Percentiles rank a stretch among this genome's conserved stretches.
These are phyloP conservation scores for Mus spretus DNA, from an alignment of 2,797 vertebrate genomes.

Conservation along the genomic window DNA sequence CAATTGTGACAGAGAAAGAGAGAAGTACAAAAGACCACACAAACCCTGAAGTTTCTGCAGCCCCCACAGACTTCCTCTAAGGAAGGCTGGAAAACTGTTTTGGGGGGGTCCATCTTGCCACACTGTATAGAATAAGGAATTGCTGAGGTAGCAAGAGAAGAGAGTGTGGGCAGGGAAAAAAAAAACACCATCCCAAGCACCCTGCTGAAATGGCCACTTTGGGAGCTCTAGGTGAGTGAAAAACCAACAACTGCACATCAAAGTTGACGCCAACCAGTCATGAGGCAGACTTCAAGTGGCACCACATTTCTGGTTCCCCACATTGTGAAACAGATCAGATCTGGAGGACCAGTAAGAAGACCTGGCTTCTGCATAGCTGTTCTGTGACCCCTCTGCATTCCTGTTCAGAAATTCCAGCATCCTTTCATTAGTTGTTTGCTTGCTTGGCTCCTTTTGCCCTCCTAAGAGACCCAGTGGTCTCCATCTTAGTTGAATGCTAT, in stretches of 20 bases:
- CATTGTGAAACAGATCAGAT: rapidly evolving
- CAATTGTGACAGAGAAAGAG: background rate
- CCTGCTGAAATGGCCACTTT: background rate
- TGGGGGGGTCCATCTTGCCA: background rate
- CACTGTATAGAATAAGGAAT: too few species aligned
- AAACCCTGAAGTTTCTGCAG: background rate
- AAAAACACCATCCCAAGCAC: background rate
- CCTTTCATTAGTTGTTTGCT: background rate
- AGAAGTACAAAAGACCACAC: background rate
- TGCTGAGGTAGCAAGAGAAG: background rate
- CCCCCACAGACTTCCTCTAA: background rate
- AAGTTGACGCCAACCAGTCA: too few species aligned
- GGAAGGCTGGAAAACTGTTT: background rate
- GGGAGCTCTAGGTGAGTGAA: background rate
- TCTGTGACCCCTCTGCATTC: background rate
- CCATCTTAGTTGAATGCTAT: background rate
- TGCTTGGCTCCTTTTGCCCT: background rate
- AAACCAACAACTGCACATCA: background rate
- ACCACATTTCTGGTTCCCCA: background rate
- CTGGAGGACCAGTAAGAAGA: background rate
- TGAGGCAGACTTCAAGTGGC: background rate
- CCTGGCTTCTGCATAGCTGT: rapidly evolving
- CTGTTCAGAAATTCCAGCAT: rapidly evolving
- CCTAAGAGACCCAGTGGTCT: background rate
- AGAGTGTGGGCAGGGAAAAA: rapidly evolving